These are phyloP conservation scores for Drosophila mercatorum DNA, from an alignment of 2,888 invertebrate genomes.

Conservation along the genomic window DNA sequence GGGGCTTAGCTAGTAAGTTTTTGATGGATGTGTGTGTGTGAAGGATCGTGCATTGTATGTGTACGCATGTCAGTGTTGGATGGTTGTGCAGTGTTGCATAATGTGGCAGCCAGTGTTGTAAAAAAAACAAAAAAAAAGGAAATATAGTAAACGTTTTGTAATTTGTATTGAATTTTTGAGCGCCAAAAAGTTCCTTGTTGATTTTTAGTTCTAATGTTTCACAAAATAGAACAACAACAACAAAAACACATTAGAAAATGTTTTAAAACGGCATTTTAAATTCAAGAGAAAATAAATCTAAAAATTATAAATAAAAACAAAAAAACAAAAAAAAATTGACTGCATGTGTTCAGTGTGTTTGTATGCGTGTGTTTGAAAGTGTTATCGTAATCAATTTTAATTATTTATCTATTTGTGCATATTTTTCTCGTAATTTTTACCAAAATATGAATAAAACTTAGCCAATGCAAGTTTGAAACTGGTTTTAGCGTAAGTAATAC, in stretches of 20 bases:
- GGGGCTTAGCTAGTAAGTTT: constrained; percentile 44
- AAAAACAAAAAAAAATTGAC: constrained; percentile 47
- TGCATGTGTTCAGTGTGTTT: constrained; percentile 78
- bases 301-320: not conserved
- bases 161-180: constrained; percentile 78
- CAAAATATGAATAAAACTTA: constrained; percentile 32
- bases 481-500: constrained; percentile 68
- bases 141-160: constrained; percentile 58
- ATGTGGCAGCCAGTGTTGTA: constrained; percentile 62
- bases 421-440: constrained; percentile 68
- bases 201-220: constrained; percentile 78
- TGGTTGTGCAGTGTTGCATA: constrained; percentile 48
- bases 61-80: constrained; percentile 28
- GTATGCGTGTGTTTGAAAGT: constrained; percentile 34
- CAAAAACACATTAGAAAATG: constrained; percentile 54
- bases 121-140: constrained; percentile 14
- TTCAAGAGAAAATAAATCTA: constrained; percentile 41
- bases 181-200: constrained; percentile 81
- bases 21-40: constrained; percentile 39
- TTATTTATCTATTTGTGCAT: constrained; percentile 69
- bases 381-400: constrained; percentile 64
- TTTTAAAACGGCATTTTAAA: constrained; percentile 78
- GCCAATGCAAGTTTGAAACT: constrained; percentile 53
- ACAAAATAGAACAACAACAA: constrained; percentile 51
- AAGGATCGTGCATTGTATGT: constrained; percentile 9